Evolutionary conservation across 2,888 invertebrate genomes (phyloP).

Genomic region (Melanophora roralis): DNA sequence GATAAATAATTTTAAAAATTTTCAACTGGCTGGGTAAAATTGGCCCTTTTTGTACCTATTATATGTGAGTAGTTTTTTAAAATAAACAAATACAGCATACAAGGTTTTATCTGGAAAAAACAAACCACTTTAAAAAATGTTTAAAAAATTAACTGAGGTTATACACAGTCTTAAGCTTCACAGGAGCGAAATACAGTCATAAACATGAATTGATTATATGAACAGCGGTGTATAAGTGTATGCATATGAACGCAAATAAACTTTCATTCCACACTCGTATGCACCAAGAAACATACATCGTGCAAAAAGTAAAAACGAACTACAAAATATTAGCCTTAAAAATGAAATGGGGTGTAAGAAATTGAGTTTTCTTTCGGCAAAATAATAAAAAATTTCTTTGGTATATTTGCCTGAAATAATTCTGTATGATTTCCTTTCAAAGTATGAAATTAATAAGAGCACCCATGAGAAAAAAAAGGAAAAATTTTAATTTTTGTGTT

Average conservation of each 20-base stretch:
- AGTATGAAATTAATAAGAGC: constrained; percentile 23
- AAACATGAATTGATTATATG: too few relatives aligned
- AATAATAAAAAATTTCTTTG: background rate
- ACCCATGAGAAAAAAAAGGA: background rate
- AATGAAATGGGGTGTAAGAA: constrained; percentile 53
- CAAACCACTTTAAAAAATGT: too few relatives aligned
- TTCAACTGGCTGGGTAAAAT: too few relatives aligned
- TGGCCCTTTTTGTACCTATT: too few relatives aligned
- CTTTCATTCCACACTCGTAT: background rate
- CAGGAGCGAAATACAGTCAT: too few relatives aligned
- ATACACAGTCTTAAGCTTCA: too few relatives aligned
- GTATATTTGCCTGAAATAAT: background rate
- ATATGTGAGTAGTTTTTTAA: too few relatives aligned
- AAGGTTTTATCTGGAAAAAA: too few relatives aligned
- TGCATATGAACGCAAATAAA: background rate
- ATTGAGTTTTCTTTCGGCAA: constrained; percentile 15
- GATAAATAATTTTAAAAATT: too few relatives aligned
- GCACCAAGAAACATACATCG: background rate
- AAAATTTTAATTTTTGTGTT: background rate
- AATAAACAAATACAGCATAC: too few relatives aligned
- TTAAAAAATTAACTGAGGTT: too few relatives aligned
- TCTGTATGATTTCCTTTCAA: background rate
- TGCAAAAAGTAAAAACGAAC: background rate
- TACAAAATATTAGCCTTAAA: constrained; percentile 36
- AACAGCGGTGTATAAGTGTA: background rate